These are phyloP conservation scores for Oncorhynchus tshawytscha DNA, from an alignment of 2,113 vertebrate species.

Conservation along the genomic window DNA sequence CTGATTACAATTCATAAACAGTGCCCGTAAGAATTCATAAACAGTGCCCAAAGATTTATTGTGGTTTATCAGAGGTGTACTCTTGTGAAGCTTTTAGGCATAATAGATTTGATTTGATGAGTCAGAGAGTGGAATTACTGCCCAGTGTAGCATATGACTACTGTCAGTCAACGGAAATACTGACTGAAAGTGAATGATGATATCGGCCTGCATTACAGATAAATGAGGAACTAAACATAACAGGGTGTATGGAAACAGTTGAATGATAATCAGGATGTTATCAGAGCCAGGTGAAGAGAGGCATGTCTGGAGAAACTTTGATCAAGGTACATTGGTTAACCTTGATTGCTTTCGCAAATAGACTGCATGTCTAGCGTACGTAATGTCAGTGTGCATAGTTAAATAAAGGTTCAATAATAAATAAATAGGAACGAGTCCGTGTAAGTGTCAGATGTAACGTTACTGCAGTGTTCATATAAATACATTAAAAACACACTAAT, in stretches of 20 bases:
- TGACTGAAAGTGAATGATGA: too few species aligned
- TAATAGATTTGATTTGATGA: neutral
- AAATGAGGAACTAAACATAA: neutral
- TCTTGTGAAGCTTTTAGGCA: too few species aligned
- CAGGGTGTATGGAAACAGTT: neutral
- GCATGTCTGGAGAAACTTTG: neutral
- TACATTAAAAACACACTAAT: too few species aligned
- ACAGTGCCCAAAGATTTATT: neutral
- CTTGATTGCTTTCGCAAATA: neutral
- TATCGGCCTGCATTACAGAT: too few species aligned
- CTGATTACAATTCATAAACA: neutral
- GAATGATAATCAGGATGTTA: neutral
- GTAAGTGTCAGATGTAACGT: too few species aligned
- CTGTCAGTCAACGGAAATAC: too few species aligned
- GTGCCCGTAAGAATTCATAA: neutral
- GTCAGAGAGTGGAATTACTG: neutral
- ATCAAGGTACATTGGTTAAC: constrained; percentile 24
- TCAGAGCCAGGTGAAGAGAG: neutral
- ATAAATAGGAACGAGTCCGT: too few species aligned
- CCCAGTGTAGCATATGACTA: neutral
- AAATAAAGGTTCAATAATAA: too few species aligned
- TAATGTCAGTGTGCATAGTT: neutral
- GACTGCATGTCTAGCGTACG: constrained; percentile 4
- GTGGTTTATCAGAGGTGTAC: too few species aligned
- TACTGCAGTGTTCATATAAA: too few species aligned